Base-by-base conservation (phyloP, 1,140 invertebrate genomes). In the Oscheius sp. region DNA sequence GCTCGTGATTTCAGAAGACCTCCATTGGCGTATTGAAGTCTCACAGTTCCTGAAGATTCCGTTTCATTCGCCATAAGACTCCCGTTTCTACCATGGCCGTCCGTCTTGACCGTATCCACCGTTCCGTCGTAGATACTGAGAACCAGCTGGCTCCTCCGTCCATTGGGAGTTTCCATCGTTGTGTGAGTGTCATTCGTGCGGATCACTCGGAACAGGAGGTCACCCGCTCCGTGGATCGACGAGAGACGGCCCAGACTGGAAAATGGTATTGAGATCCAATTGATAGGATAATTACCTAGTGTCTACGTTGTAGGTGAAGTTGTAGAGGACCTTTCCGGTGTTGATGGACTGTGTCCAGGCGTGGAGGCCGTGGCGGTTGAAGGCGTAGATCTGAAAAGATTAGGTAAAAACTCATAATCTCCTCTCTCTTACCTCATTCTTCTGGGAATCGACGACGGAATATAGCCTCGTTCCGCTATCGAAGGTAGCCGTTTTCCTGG, bases 301-400 rank as follows among this genome's bases (percentile, higher is more conserved):
- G 23, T 75, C 74, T 1, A 72, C 70, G 42, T 73, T 38, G 42
- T 75, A 75, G 36, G 59, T 75, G 68, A 75, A 75, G 35, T 75
- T 75, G 28, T 64, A 65, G 58, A 75, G 3, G 4, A 45, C 38
- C 18, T 46, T 38, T 23, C 74, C 74, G 42, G 74, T 66, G 45
- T 62, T 45, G 3, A 75, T 20, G 3, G 68, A 72, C 59, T 64
- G 52, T 29, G 74, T 75, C 35, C 71, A 63, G 3, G 45, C 18
- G 31, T 75, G 74, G 15, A 46, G 59, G 36, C 74, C 74, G 34
- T 64, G 62, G 29, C 68, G 34, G 28, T 72, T 64, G 74, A 75
- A 75, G 28, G 45, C 45, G 73, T 31, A 71, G n/a, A 23, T 36
- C 68, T 26, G 18, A 45, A 1, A 29, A 18, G 26, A n/a, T 18